Evolutionary conservation across 2,113 vertebrate genomes (phyloP).

Genomic region (Oreochromis spilurus): DNA sequence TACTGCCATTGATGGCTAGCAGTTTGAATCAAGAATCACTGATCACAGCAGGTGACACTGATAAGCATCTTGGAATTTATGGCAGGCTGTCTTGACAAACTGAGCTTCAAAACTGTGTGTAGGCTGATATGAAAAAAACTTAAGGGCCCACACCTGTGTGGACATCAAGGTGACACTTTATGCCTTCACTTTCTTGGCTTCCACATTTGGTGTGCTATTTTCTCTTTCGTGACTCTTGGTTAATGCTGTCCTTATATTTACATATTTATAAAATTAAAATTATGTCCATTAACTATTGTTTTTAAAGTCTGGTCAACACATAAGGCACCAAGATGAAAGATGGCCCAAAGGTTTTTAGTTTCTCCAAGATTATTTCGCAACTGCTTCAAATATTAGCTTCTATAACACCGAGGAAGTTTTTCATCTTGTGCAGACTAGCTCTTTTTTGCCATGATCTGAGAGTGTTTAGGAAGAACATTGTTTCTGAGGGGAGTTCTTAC

Average conservation of each 20-base stretch:
- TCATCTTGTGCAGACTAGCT: background rate
- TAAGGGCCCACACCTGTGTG: background rate
- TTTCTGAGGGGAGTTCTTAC: slow-evolving; percentile 62
- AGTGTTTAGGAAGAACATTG: background rate
- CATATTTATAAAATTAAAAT: background rate
- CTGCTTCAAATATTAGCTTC: background rate
- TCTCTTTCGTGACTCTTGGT: background rate
- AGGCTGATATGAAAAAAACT: background rate
- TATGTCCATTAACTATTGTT: background rate
- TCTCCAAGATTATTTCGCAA: background rate
- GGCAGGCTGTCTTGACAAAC: background rate
- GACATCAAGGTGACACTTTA: background rate
- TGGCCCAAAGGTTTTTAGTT: background rate
- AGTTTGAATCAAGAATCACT: background rate
- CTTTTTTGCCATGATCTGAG: background rate
- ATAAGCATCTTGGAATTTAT: background rate
- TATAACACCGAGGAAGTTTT: fast-evolving
- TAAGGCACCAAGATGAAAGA: background rate
- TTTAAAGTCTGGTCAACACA: background rate
- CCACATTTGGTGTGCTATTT: background rate
- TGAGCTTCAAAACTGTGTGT: background rate
- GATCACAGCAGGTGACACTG: background rate
- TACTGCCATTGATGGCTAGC: background rate
- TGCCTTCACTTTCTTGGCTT: background rate
- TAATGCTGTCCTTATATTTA: background rate